Base-by-base conservation (phyloP, 2,113 vertebrate genomes). In the Eupsittula cactorum region DNA sequence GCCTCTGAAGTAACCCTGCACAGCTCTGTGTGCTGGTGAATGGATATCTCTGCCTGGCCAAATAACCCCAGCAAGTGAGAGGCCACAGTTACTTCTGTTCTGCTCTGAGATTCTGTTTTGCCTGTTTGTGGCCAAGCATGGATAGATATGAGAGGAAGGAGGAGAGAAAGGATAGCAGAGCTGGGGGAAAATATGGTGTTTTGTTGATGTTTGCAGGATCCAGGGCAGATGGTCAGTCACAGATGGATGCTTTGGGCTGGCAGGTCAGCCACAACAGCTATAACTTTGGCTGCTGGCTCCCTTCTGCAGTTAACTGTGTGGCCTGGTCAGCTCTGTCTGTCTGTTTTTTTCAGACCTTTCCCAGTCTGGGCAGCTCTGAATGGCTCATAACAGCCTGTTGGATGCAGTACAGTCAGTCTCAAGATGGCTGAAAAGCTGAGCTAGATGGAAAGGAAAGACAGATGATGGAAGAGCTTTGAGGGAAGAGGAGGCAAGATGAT, bases 141-240 rank as follows among this genome's bases (percentile, higher is more conserved):
- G 52, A 69, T 33, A 85, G 59, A 62, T 11, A 5, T 82, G 76
- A 92, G 79, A 76, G 69, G 70, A 94, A 84, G 74, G 65, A 74
- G 47, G 37, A 91, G 49, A 82, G 49, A 91, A 92, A 91, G 7
- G n/a, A 69, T 25, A 82, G 63, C 18, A 76, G 53, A 69, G 19
- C 41, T 82, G 41, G 78, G 74, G 67, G n/a, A 94, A 95, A 93
- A 88, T 18, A 46, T 49, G 82, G 53, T 89, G 74, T 73, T 92
- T 91, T 95, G 94, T 92, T 86, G 91, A 77, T 71, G 84, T n/a
- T 92, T 90, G 52, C 59, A 94, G 82, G 87, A 94, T 95, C 84
- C 82, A 85, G 92, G 74, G 81, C 96, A 97, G 94, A 95, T 96
- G 95, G 95, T 92, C 89, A 95, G 93, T 96, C 94, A 96, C 93